Evolutionary conservation across 2,888 invertebrate species (phyloP), one percentile per base, ranked within the genome.

Genomic region (Anthophora plumipes): DNA sequence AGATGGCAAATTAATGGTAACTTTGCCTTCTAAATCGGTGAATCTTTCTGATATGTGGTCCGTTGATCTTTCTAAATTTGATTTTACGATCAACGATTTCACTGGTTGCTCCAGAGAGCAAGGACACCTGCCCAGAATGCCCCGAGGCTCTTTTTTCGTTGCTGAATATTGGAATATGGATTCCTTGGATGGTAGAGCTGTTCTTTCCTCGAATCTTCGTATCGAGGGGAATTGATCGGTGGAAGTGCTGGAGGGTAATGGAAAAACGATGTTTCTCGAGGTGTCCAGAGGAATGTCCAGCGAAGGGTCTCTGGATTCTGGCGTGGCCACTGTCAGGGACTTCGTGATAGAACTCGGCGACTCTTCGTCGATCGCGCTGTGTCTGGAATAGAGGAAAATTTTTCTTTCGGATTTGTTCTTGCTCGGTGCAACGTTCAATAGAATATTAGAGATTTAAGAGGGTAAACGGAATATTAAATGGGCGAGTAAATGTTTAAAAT

Each of bases 301-400:
- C 1, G 70, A 12, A 1, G 70, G 9, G 17, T 84, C 75, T 43
- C 43, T 63, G 6, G 77, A 20, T 17, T 81, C 74, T 9, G 75
- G 9, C 1, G 77, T 46, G 1, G 60, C 22, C 9, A 74, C 57
- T 20, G 81, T 77, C 66, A 87, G 73, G 11, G 79, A 83, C 63
- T 84, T 81, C 5, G 88, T 43, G 43, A 90, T 87, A 17, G 88
- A 87, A 20, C 90, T 84, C 63, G 92, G 94, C 60, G 94, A 86
- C 66, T 94, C 94, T 83, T 94, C 94, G 86, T 94, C 94, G 75
- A 94, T 92, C 31, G 94, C 94, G 55, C 92, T 89, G 90, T 94
- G 94, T 87, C 94, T 94, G 91, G 1, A 92, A 93, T n/a, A 39
- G 50, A 41, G 59, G 39, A 39, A n/a, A 12, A 37, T 9, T 22